Base-by-base conservation (phyloP, 2,113 vertebrate genomes). In the Syngnathus scovelli region DNA sequence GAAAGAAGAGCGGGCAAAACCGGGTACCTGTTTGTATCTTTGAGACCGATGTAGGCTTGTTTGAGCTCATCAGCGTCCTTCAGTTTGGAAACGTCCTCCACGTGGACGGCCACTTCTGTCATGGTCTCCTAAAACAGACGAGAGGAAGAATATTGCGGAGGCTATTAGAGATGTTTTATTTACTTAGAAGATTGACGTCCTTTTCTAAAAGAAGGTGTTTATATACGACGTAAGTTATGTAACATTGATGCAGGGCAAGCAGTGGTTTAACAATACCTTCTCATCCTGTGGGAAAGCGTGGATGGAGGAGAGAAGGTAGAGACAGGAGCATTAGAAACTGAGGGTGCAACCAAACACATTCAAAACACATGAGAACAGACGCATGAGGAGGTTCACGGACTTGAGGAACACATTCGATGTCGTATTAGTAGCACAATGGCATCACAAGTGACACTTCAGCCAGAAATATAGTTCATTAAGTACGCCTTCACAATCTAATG, bases 61-160 rank as follows among this genome's bases (percentile, higher is more conserved):
- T 95, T 96, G 83, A 99, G 91, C 89, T 99, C 96, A 43, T 94
- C 95, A 72, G 93, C 92, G 68, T 98, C 96, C 76, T 96, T 98
- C 92, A 99, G 92, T 86, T 99, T 98, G 11, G 94, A 93, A 33
- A 99, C 93, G 68, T 98, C 96, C 80, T 95, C 93, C 68, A 93
- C 88, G 69, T 94, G 92, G 64, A 94, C 83, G 33, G 94, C 92
- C 11, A 94, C 86, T 78, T 99, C 97, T 0, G 97, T 99, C 97
- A 99, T 99, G 60, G 96, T 98, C 76, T 95, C 93, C 97, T 99
- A 44, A 6, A 72, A 59, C 62, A 5, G 0, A 36, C 37, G 19
- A 51, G 59, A 44, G 8, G 44, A 23, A 8, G 7, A 37, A n/a
- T 19, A 8, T n/a, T n/a, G 18, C 0, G 27, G 27, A 33, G 27